Evolutionary conservation across 2,888 invertebrate species (phyloP).

Genomic region (Itoplectis maculator): DNA sequence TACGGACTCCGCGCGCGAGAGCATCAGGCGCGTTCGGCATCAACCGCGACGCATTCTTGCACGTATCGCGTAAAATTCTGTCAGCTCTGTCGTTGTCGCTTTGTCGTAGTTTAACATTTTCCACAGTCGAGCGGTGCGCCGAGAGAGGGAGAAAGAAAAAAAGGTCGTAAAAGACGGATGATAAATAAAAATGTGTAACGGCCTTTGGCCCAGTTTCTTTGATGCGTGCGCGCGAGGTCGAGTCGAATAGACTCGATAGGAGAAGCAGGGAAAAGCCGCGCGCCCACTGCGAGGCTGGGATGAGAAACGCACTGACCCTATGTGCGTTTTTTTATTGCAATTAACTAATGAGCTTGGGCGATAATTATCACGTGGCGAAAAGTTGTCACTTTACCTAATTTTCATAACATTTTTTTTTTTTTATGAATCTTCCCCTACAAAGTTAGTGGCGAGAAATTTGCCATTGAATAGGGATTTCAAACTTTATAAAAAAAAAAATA

Average conservation of each 20-base stretch:
- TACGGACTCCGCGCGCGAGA: conserved; percentile 24
- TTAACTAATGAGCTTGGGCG: conserved; percentile 63
- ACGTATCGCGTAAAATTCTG: conserved; percentile 52
- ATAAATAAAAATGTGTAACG: conserved; percentile 54
- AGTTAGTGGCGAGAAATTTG: no score
- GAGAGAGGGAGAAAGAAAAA: conserved; percentile 27
- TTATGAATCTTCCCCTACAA: no score
- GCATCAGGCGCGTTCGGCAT: no score
- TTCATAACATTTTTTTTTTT: background rate
- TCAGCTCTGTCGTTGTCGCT: conserved; percentile 16
- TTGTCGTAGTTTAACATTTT: conserved; percentile 21
- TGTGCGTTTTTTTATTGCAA: conserved; percentile 48
- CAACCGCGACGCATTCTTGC: conserved; percentile 58
- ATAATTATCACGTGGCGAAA: conserved; percentile 45
- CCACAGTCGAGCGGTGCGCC: background rate
- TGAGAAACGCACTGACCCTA: conserved; percentile 30
- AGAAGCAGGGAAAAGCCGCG: background rate
- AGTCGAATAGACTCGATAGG: conserved; percentile 8
- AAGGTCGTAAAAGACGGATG: conserved; percentile 45
- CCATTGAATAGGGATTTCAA: no score
- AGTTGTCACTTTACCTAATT: conserved; percentile 23
- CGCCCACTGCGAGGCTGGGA: background rate
- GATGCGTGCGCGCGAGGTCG: conserved; percentile 22
- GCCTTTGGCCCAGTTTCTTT: conserved; percentile 54
- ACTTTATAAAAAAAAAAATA: no score